Base-by-base conservation (phyloP, 2,888 invertebrate species). In the Zelleria hepariella region DNA sequence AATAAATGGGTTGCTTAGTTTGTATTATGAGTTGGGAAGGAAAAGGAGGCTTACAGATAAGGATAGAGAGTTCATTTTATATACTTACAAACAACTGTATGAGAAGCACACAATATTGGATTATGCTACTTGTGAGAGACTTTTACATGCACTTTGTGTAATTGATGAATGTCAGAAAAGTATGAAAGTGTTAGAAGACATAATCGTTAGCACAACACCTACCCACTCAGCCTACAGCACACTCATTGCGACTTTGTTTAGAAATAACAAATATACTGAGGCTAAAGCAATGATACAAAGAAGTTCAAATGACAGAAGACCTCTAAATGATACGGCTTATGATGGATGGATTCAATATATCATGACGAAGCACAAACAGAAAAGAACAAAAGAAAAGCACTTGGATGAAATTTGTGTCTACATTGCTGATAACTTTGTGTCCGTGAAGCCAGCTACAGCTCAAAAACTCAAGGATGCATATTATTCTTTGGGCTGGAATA, bases 81-180 rank as follows among this genome's bases (percentile, higher is more conserved):
- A 83, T 32, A 77, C 91, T 58, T 92, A 85, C 62, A 70, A 86
- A 25, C 64, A 68, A 59, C 67, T 94, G 42, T 81, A 81, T 66
- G 71, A 81, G 27, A 87, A 90, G 63, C 90, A 92, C 72, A 86
- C 91, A 58, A 70, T 91, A 0, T 72, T 94, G 57, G 94, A 94
- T 77, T 77, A 78, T 18, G 71, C 69, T 2, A 92, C 93, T 20
- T 90, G 91, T 67, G 92, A 93, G 68, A 79, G 80, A 69, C 75
- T 93, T 5, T 84, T 95, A 60, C 78, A 80, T 62, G 94, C 91
- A 0, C 72, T 96, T 2, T 92, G 93, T 64, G 69, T 90, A 21
- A 93, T 94, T 7, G 74, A 87, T 59, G 81, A 91, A 64, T 95
- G 94, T 94, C 86, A 87, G 65, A 90, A 92, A 61, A 89, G 91